phyloP scores from a whole-genome alignment of 2,888 invertebrate species.

The Melangyna quadrimaculata region DNA sequence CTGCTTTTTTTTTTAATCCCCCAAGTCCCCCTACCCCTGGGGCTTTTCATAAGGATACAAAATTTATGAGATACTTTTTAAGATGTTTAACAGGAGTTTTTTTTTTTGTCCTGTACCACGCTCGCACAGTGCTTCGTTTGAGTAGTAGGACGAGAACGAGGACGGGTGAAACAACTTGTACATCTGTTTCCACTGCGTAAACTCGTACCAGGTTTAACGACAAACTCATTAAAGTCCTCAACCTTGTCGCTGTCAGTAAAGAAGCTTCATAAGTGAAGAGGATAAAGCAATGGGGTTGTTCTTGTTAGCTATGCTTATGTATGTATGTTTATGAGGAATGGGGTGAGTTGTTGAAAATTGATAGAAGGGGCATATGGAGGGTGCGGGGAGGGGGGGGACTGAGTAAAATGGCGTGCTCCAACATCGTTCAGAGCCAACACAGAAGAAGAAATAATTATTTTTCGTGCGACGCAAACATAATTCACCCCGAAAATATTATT shows the following conservation, averaged over 20 bases:
- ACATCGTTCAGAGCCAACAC: slow-evolving; percentile 38
- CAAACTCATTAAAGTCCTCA: slow-evolving; percentile 71
- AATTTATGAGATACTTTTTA: slow-evolving; percentile 70
- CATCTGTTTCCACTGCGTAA: slow-evolving; percentile 63
- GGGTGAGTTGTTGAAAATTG: slow-evolving; percentile 6
- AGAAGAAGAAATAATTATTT: slow-evolving; percentile 77
- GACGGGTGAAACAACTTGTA: slow-evolving; percentile 42
- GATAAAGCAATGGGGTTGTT: slow-evolving; percentile 2
- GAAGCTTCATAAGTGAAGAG: slow-evolving; percentile 42
- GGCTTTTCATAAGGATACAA: slow-evolving; percentile 41
- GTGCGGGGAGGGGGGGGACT: neutral
- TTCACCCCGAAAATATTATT: slow-evolving; percentile 73
- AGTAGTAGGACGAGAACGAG: too few species aligned
- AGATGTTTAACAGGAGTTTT: slow-evolving; percentile 62
- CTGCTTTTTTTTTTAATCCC: neutral
- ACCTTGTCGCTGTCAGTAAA: slow-evolving; percentile 62
- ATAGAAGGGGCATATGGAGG: neutral
- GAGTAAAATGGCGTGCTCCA: slow-evolving; percentile 57
- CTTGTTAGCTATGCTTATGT: neutral
- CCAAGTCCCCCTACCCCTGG: neutral
- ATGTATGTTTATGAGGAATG: neutral
- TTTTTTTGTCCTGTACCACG: neutral
- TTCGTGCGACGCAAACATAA: slow-evolving; percentile 78
- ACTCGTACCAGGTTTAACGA: slow-evolving; percentile 55
- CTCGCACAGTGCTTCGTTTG: neutral